These are phyloP conservation scores for Distichodus sexfasciatus DNA, from an alignment of 2,797 vertebrate genomes.

Conservation along the genomic window DNA sequence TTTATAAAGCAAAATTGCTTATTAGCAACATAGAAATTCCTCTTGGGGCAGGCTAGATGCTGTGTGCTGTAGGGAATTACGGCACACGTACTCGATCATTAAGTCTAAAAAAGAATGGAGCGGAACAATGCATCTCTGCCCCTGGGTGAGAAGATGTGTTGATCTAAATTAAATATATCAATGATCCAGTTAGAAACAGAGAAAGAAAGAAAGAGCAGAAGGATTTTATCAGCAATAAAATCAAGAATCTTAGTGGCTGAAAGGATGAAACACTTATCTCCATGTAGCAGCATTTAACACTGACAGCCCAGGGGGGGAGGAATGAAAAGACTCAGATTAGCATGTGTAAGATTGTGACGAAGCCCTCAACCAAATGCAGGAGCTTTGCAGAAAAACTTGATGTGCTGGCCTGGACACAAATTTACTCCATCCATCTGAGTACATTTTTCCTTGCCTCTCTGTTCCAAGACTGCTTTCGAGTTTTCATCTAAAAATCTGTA, in stretches of 20 bases:
- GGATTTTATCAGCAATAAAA: background rate
- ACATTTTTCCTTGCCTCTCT: too few species aligned
- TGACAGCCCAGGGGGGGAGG: too few species aligned
- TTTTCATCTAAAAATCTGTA: too few species aligned
- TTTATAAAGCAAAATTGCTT: too few species aligned
- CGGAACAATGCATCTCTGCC: too few species aligned
- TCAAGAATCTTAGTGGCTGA: background rate
- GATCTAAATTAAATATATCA: background rate
- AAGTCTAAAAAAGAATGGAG: background rate
- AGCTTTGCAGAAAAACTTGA: background rate
- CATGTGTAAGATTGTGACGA: constrained; percentile 1
- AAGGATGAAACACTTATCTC: background rate
- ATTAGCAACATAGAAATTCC: too few species aligned
- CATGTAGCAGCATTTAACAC: too few species aligned
- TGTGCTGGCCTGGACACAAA: background rate
- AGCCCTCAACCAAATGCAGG: constrained; percentile 9
- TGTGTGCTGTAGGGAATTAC: too few species aligned
- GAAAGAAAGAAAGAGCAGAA: background rate
- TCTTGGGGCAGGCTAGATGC: too few species aligned
- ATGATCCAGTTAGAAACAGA: background rate
- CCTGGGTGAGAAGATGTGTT: too few species aligned
- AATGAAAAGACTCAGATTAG: background rate
- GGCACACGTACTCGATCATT: background rate
- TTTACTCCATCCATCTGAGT: too few species aligned
- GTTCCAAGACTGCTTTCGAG: too few species aligned